These are phyloP conservation scores for Hedya salicella DNA, from an alignment of 2,888 invertebrate genomes.

Conservation along the genomic window DNA sequence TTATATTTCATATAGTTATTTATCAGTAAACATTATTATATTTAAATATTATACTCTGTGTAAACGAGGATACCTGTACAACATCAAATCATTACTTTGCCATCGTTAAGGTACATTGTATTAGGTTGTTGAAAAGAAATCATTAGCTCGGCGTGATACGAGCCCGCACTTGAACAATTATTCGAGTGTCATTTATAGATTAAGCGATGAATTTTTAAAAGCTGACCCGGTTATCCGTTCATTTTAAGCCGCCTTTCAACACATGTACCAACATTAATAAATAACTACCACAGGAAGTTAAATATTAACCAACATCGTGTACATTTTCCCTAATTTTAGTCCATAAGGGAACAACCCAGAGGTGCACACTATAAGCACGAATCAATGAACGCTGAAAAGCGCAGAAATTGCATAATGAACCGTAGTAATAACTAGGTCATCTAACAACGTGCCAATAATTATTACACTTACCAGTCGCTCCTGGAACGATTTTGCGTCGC, in stretches of 20 bases:
- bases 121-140: not conserved
- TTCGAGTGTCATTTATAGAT: not conserved
- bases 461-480: constrained; percentile 72
- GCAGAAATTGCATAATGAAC: constrained; percentile 40
- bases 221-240: constrained; percentile 4
- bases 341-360: not conserved
- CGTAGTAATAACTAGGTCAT: constrained; percentile 74
- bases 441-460: constrained; percentile 77
- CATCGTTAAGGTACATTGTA: too few relatives aligned
- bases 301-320: constrained; percentile 16
- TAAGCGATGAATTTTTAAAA: not conserved
- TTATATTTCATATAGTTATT: too few relatives aligned
- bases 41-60: too few relatives aligned
- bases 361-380: not conserved
- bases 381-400: constrained; percentile 26
- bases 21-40: too few relatives aligned
- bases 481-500: constrained; percentile 68
- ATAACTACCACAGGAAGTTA: not conserved
- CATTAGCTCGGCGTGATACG: not conserved
- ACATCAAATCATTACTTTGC: too few relatives aligned
- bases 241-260: not conserved
- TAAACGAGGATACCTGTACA: too few relatives aligned
- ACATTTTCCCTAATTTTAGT: constrained; percentile 5
- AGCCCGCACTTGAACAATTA: not conserved
- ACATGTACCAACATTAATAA: constrained; percentile 1